These are phyloP conservation scores for Eupithecia subumbrata DNA, from an alignment of 2,888 invertebrate genomes.

Conservation along the genomic window DNA sequence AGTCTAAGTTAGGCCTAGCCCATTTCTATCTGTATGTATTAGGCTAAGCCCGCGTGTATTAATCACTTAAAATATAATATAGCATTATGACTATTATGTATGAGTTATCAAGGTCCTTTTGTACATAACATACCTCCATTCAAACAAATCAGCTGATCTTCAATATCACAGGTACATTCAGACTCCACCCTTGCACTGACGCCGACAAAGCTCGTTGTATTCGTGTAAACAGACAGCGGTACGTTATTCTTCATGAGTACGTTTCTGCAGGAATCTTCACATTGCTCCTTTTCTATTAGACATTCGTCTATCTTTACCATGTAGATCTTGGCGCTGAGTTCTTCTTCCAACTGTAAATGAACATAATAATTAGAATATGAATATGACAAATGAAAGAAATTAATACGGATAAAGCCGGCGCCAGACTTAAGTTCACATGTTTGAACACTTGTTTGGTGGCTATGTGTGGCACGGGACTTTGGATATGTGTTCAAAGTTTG, in stretches of 20 bases:
- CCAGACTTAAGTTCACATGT: too few species aligned
- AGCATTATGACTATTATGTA: too few species aligned
- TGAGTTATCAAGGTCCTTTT: too few species aligned
- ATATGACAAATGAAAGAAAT: not conserved
- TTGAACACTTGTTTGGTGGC: too few species aligned
- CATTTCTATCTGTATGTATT: too few species aligned
- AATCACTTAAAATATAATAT: too few species aligned
- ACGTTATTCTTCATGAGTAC: constrained; percentile 88
- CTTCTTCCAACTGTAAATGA: constrained; percentile 84
- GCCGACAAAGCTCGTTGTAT: constrained; percentile 96
- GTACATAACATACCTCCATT: constrained; percentile 92
- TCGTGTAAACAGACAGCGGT: constrained; percentile 94
- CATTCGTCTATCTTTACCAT: constrained; percentile 97
- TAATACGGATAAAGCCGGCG: too few species aligned
- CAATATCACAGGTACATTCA: constrained; percentile 88
- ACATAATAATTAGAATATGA: not conserved
- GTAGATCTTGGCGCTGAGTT: constrained; percentile 89
- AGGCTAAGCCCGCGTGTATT: too few species aligned
- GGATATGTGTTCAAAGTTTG: too few species aligned
- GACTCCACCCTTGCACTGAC: constrained; percentile 93
- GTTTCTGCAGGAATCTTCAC: constrained; percentile 92
- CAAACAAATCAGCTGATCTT: constrained; percentile 85
- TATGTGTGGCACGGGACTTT: too few species aligned
- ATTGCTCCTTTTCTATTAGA: constrained; percentile 88
- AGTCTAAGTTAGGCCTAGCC: too few species aligned